These are phyloP conservation scores for Scytalopus superciliaris DNA, from an alignment of 2,113 vertebrate genomes.

Conservation along the genomic window DNA sequence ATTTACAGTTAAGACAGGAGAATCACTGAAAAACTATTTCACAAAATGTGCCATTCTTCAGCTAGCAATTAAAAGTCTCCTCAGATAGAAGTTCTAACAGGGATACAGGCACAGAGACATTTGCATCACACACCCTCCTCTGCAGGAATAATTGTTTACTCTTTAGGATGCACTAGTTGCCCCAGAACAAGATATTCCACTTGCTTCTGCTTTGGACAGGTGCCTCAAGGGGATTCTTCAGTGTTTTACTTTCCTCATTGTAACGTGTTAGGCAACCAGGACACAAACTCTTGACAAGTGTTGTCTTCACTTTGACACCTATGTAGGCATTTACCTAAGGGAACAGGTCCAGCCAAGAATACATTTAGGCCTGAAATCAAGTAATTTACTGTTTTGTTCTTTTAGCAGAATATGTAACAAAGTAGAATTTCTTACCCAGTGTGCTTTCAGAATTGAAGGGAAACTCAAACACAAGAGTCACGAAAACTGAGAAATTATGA, in stretches of 20 bases:
- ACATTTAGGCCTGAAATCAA: background rate
- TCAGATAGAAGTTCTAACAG: background rate
- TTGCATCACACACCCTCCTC: background rate
- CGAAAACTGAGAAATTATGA: background rate
- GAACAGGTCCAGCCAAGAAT: fast-evolving
- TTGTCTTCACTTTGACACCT: background rate
- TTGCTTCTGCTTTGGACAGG: background rate
- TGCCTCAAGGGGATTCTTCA: background rate
- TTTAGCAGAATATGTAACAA: background rate
- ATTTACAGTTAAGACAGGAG: background rate
- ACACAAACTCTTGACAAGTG: background rate
- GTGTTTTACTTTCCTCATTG: background rate
- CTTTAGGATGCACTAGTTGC: background rate
- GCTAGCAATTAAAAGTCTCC: background rate
- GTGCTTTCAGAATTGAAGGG: background rate
- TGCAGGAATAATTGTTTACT: background rate
- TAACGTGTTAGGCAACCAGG: background rate
- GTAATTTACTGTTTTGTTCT: background rate
- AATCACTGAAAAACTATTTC: background rate
- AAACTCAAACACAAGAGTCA: background rate
- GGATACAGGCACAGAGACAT: background rate
- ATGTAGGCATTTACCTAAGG: fast-evolving
- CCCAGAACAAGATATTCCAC: background rate
- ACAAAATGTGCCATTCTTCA: background rate
- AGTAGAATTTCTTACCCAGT: background rate